Percentiles rank a stretch among this genome's conserved stretches.
Evolutionary conservation across 2,113 vertebrate species (phyloP).

Genomic region (Burhinus oedicnemus): DNA sequence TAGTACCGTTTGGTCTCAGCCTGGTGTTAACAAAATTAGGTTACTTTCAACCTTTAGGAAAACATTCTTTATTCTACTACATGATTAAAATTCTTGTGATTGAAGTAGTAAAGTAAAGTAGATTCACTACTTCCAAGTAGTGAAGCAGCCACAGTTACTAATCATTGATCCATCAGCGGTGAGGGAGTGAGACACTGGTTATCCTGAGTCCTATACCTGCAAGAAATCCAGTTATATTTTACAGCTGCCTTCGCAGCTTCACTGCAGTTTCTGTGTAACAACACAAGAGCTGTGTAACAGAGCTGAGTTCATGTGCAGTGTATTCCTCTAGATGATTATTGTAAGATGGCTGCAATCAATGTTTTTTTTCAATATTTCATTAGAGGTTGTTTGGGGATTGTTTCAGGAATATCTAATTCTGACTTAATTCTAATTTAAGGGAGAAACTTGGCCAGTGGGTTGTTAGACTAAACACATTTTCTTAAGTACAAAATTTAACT

Average conservation of each 20-base stretch:
- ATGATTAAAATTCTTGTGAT: not conserved
- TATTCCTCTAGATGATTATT: not conserved
- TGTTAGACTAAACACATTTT: slow-evolving; percentile 52
- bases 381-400: slow-evolving; percentile 27
- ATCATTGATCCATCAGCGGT: not conserved
- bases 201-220: not conserved
- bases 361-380: slow-evolving; percentile 31
- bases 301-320: not conserved
- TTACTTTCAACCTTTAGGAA: not conserved
- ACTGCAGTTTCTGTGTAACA: not conserved
- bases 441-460: slow-evolving; percentile 40
- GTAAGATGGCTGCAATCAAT: not conserved
- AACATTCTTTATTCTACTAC: not conserved
- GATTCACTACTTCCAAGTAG: not conserved
- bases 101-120: no score
- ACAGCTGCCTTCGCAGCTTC: not conserved
- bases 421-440: slow-evolving; percentile 42
- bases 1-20: not conserved
- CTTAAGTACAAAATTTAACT: slow-evolving; percentile 54
- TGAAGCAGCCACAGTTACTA: not conserved
- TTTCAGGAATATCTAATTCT: slow-evolving; percentile 22
- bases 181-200: not conserved
- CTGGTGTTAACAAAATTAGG: not conserved
- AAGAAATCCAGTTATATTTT: not conserved
- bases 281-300: not conserved